phyloP scores from a whole-genome alignment of 2,888 invertebrate species.

The Apotomis betuletana region DNA sequence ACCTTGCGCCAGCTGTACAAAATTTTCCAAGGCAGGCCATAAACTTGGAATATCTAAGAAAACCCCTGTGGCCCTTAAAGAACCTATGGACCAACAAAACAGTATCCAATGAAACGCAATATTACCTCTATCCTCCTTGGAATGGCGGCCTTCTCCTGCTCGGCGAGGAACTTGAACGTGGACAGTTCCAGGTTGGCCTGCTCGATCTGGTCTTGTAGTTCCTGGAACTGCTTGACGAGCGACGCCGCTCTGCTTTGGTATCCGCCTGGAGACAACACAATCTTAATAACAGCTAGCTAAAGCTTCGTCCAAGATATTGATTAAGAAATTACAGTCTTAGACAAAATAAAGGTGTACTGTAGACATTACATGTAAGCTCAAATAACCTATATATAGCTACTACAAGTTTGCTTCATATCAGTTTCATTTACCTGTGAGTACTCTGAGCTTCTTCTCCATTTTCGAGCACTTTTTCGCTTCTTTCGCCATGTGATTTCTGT shows the following conservation, averaged over 20 bases:
- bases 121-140: slow-evolving; percentile 94
- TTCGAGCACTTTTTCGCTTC: slow-evolving; percentile 98
- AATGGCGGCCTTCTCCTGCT: slow-evolving; percentile 95
- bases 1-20: too few relatives aligned
- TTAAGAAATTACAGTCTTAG: too few relatives aligned
- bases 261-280: slow-evolving; percentile 59
- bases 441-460: slow-evolving; percentile 98
- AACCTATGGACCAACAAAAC: not conserved
- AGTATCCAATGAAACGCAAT: not conserved
- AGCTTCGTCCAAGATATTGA: too few relatives aligned
- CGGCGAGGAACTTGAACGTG: slow-evolving; percentile 94
- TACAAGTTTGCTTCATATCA: too few relatives aligned
- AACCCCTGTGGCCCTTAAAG: too few relatives aligned
- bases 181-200: slow-evolving; percentile 94
- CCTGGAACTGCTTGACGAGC: slow-evolving; percentile 93
- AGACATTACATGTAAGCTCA: too few relatives aligned
- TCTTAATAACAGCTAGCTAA: too few relatives aligned
- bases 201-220: slow-evolving; percentile 94
- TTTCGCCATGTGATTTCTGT: slow-evolving; percentile 97
- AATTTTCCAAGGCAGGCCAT: too few relatives aligned
- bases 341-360: too few relatives aligned
- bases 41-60: too few relatives aligned
- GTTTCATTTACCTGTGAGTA: slow-evolving; percentile 90
- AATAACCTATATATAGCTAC: too few relatives aligned
- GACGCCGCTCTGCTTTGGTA: slow-evolving; percentile 87